Conservation (phyloP, 2,888 invertebrate genomes). For the Monoplex corrugatus region DNA sequence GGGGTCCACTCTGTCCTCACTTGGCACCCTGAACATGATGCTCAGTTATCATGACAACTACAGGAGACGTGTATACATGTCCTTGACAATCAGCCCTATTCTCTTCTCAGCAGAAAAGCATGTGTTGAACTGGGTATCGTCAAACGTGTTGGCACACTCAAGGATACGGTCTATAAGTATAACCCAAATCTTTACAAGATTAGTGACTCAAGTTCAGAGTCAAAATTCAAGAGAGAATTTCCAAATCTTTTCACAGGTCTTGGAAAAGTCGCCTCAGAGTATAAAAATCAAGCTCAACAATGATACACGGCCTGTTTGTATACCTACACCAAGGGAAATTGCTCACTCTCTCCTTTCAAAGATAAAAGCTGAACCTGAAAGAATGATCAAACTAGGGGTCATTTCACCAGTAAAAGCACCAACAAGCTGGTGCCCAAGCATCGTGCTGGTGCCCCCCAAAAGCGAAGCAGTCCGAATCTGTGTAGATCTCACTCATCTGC, state of each 20-base stretch:
- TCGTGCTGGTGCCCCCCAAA: constrained; percentile 57
- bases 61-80: too few species aligned
- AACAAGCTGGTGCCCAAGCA: constrained; percentile 58
- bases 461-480: constrained; percentile 54
- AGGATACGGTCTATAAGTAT: neutral
- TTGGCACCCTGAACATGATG: too few species aligned
- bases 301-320: constrained; percentile 10
- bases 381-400: constrained; percentile 44
- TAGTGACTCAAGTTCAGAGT: neutral
- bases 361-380: constrained; percentile 33
- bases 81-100: too few species aligned
- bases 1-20: too few species aligned
- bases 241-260: constrained; percentile 46
- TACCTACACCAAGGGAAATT: constrained; percentile 45
- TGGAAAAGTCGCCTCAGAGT: constrained; percentile 37
- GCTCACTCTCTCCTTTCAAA: too few species aligned
- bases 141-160: too few species aligned
- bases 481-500: constrained; percentile 55
- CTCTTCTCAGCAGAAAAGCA: neutral
- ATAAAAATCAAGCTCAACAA: neutral
- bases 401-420: constrained; percentile 56
- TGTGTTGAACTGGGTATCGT: too few species aligned
- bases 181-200: neutral
- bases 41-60: too few species aligned
- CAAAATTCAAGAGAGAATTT: constrained; percentile 38